These are phyloP conservation scores for Psittacus erithacus DNA, from an alignment of 2,113 vertebrate species.

Conservation along the genomic window DNA sequence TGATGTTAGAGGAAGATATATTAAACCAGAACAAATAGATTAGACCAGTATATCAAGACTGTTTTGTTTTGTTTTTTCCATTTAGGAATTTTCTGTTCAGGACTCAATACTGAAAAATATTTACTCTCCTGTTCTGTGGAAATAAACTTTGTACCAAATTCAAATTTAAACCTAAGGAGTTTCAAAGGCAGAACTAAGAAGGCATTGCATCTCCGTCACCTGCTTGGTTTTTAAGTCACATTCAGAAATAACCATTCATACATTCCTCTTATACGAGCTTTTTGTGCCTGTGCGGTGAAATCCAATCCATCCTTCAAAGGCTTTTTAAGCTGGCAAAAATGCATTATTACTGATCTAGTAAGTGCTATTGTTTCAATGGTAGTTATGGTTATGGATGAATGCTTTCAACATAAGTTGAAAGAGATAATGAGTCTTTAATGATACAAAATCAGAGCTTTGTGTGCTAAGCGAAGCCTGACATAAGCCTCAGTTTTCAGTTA, in stretches of 20 bases:
- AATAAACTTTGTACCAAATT: constrained; percentile 32
- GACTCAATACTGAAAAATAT: constrained; percentile 25
- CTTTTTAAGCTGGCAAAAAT: constrained; percentile 64
- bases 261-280: constrained; percentile 19
- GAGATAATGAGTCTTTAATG: constrained; percentile 80
- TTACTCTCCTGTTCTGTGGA: constrained; percentile 5
- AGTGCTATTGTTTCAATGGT: constrained; percentile 72
- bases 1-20: constrained; percentile 72
- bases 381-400: constrained; percentile 74
- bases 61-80: constrained; percentile 32
- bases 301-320: constrained; percentile 64
- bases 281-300: constrained; percentile 63
- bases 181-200: neutral
- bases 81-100: constrained; percentile 62
- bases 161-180: constrained; percentile 17
- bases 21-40: constrained; percentile 79
- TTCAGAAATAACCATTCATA: constrained; percentile 63
- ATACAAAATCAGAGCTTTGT: constrained; percentile 75
- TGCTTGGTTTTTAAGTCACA: constrained; percentile 35
- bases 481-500: constrained; percentile 66
- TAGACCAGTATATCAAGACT: constrained; percentile 53
- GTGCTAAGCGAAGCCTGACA: constrained; percentile 74
- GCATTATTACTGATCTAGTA: constrained; percentile 64
- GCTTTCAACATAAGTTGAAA: constrained; percentile 80
- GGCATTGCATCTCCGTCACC: neutral